Evolutionary conservation across 2,113 vertebrate species (phyloP).

Genomic region (Echinops telfairi): DNA sequence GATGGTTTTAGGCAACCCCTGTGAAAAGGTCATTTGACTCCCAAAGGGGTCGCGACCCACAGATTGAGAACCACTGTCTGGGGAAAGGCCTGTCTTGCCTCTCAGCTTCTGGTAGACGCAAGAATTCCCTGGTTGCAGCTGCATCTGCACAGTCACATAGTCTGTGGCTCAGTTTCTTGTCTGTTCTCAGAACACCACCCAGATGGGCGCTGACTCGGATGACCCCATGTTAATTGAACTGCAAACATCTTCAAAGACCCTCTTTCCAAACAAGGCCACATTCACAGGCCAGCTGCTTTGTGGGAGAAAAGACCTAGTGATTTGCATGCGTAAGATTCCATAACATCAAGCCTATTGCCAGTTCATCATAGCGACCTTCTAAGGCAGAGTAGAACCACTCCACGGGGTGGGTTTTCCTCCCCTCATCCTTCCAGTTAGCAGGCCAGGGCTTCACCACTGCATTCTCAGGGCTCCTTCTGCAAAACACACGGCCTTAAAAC

Average conservation of each 20-base stretch:
- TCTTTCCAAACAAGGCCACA: neutral
- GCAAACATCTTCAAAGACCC: neutral
- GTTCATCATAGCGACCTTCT: neutral
- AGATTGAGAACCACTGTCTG: no score
- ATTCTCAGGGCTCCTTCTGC: neutral
- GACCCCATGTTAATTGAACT: neutral
- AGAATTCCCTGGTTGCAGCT: no score
- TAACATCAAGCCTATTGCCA: neutral
- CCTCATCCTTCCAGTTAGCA: neutral
- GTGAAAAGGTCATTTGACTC: no score
- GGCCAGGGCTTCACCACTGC: neutral
- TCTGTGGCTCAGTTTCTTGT: no score
- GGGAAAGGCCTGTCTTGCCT: no score
- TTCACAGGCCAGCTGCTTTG: neutral
- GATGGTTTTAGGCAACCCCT: no score
- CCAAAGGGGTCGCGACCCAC: no score
- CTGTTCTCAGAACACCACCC: no score
- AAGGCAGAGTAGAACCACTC: neutral
- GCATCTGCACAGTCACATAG: no score
- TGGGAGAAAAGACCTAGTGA: no score
- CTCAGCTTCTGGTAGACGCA: no score
- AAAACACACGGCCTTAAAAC: neutral
- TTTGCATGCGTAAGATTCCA: neutral
- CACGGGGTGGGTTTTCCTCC: neutral
- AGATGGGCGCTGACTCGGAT: neutral